Base-by-base conservation (phyloP, 2,888 invertebrate genomes). In the Ashinkailepas kermadecensis region DNA sequence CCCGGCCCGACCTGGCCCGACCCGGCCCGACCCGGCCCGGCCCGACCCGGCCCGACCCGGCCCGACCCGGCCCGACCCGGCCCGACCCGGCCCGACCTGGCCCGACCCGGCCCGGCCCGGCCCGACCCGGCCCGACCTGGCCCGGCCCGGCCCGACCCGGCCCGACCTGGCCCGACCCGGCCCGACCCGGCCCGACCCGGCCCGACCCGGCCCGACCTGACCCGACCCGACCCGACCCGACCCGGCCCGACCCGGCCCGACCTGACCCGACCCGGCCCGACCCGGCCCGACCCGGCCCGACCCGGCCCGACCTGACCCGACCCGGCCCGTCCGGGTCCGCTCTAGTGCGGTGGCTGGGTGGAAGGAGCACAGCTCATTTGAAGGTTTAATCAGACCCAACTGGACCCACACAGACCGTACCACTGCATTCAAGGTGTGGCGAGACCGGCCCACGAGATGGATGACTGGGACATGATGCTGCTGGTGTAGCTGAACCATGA, bases 121-220 rank as follows among this genome's bases (percentile, higher is more conserved):
- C 80, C 80, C 80, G 80, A 23, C 80, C 57, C 80, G 56, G 21
- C 80, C 56, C 80, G 54, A 80, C 54, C 80, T 56, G 80, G 56
- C 80, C 57, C 80, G 56, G 21, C 80, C 56, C 80, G 54, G 56
- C 54, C 80, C 80, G 80, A 80, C 80, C 57, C 25, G 56, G 21
- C 80, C 56, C 80, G 54, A 80, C 54, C 80, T 56, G 80, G 56
- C 80, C 57, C 80, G 56, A 80, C 80, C 56, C 80, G 54, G 21
- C 54, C 80, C 80, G 80, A 80, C 80, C 57, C 25, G 56, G 56
- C 80, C 56, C 80, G 54, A 80, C 54, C 80, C 80, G 80, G 21
- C 80, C 57, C 25, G 56, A 80, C 80, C 56, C 80, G 54, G 21
- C 54, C 80, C 80, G 80, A 80, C 80, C 57, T 23, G 56, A 80